Percentiles rank a stretch among this genome's conserved stretches.
phyloP scores from a whole-genome alignment of 2,888 invertebrate genomes.

The Cerastis leucographa region DNA sequence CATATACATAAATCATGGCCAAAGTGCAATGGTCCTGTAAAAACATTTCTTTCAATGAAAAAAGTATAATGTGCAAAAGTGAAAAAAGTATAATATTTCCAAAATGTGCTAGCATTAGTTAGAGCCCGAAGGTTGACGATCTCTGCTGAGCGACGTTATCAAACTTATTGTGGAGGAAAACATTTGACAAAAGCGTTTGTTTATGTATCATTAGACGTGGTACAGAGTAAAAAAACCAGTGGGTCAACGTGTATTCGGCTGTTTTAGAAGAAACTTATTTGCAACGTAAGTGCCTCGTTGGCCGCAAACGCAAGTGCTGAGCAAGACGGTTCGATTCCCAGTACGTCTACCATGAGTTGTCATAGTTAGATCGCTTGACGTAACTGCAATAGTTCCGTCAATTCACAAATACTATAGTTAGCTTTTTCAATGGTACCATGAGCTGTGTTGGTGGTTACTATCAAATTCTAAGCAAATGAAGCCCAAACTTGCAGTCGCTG shows the following conservation, averaged over 20 bases:
- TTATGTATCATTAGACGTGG: constrained; percentile 62
- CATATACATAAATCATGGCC: constrained; percentile 20
- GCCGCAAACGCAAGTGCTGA: too few relatives aligned
- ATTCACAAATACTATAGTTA: too few relatives aligned
- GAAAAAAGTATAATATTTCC: constrained; percentile 17
- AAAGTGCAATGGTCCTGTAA: neutral
- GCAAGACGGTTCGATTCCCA: too few relatives aligned
- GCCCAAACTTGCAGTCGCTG: too few relatives aligned
- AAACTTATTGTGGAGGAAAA: constrained; percentile 61
- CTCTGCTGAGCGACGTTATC: constrained; percentile 29
- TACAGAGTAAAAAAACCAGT: constrained; percentile 34
- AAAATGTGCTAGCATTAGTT: constrained; percentile 40
- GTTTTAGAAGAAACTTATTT: neutral
- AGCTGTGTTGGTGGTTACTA: too few relatives aligned
- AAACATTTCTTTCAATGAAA: constrained; percentile 12
- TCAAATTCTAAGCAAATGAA: too few relatives aligned
- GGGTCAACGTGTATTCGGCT: neutral
- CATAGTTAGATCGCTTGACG: too few relatives aligned
- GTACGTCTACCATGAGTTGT: too few relatives aligned
- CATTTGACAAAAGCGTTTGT: constrained; percentile 65
- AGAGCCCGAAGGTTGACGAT: constrained; percentile 38
- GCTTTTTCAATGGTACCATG: too few relatives aligned
- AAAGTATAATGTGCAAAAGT: neutral
- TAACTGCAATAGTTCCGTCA: too few relatives aligned
- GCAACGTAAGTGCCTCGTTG: too few relatives aligned